phyloP scores from a whole-genome alignment of 2,113 vertebrate species.

The Cephalopholis sonnerati region DNA sequence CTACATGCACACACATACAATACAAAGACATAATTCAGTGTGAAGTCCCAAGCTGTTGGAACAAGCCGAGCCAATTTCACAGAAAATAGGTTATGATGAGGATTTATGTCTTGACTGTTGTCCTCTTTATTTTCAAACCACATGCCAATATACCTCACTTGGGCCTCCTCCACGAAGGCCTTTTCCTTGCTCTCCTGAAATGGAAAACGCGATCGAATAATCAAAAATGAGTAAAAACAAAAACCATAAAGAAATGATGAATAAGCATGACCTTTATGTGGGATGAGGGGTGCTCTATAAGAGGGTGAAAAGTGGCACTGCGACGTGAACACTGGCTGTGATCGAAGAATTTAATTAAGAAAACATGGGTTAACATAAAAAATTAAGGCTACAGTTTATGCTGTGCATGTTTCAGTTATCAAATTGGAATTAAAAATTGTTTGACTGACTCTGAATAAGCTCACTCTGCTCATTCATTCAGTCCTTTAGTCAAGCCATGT shows the following conservation, averaged over 20 bases:
- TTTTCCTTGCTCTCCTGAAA: slow-evolving; percentile 38
- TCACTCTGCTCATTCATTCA: neutral
- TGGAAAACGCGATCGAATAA: slow-evolving; percentile 38
- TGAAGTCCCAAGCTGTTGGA: neutral
- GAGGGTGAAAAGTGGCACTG: neutral
- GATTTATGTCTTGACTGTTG: slow-evolving; percentile 5
- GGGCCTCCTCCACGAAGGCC: neutral
- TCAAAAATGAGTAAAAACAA: neutral
- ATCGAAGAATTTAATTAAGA: neutral
- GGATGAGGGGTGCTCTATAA: neutral
- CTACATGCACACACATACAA: neutral
- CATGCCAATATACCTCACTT: slow-evolving; percentile 50
- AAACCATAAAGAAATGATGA: neutral
- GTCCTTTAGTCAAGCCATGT: neutral
- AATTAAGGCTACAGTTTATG: neutral
- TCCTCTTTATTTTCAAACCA: slow-evolving; percentile 31
- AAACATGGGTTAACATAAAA: neutral
- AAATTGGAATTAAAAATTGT: neutral
- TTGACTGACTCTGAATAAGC: neutral
- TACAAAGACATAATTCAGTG: neutral
- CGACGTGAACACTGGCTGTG: neutral
- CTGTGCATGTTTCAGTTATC: neutral
- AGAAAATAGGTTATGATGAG: neutral
- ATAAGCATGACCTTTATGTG: neutral
- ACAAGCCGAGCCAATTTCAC: neutral